Evolutionary conservation across 2,797 vertebrate genomes (phyloP).

Genomic region (Megaceryle alcyon): DNA sequence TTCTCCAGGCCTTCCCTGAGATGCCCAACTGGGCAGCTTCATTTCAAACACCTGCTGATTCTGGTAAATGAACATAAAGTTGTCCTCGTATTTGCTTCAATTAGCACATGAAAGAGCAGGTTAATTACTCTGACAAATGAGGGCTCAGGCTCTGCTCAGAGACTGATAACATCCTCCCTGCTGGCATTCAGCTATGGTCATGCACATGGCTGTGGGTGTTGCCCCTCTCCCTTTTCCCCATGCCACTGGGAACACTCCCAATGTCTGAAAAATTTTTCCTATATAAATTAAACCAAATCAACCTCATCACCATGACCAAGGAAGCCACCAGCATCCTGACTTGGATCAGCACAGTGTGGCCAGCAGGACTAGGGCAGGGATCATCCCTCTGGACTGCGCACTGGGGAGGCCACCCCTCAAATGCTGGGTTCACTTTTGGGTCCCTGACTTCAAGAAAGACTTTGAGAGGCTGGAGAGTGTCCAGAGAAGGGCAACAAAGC

Average conservation of each 20-base stretch:
- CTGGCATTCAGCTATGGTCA: fast-evolving
- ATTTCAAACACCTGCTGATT: fast-evolving
- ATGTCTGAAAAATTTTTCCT: neutral
- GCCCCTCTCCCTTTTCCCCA: neutral
- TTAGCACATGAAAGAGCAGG: neutral
- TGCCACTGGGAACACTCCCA: fast-evolving
- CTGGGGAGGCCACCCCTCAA: no score
- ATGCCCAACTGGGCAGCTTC: neutral
- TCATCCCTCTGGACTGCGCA: no score
- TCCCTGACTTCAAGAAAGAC: no score
- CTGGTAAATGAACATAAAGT: neutral
- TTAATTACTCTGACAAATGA: neutral
- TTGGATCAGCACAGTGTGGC: neutral
- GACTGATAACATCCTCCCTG: neutral
- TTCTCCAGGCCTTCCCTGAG: neutral
- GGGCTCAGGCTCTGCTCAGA: neutral
- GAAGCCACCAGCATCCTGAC: neutral
- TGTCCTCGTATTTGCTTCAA: neutral
- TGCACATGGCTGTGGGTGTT: neutral
- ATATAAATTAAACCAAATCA: no score
- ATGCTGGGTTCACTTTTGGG: no score
- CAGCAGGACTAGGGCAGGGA: no score
- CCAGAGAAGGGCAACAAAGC: no score
- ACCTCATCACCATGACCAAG: neutral
- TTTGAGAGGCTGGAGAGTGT: no score